Evolutionary conservation across 2,797 vertebrate genomes (phyloP), one percentile per base, ranked within the genome.

Genomic region (Sebastiscus albofasciatus): DNA sequence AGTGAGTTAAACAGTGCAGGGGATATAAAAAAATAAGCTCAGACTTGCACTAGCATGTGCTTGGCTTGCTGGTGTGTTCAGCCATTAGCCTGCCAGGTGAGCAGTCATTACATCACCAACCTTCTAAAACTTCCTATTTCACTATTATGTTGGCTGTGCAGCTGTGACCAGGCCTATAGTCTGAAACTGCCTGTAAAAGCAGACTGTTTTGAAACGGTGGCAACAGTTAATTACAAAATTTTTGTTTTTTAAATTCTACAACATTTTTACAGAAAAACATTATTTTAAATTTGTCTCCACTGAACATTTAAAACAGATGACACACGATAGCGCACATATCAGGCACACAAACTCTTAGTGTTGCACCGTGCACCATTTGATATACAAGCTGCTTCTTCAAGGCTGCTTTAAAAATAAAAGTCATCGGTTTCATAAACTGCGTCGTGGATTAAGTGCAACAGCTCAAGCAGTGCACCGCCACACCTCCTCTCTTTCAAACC

Each of bases 381-480:
- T 22, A 8, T 0, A 31, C 20, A 31, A 33, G 14, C 20, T 11
- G 24, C 49, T 54, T 20, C 22, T 58, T 20, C 22, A 29, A 29
- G 8, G 27, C 60, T 52, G 42, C 55, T 77, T 82, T 59, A 22
- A 67, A 62, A 65, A 42, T 3, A 36, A 42, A 72, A 79, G 18
- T 6, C 56, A 66, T 22, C 24, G 11, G 9, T 42, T 64, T 72
- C n/a, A 20, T 12, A 34, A 73, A 74, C 55, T 65, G 72, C 26
- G 62, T 24, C 6, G 16, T 46, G 52, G 39, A 60, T 24, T 16
- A 18, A 54, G 42, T 9, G 18, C 61, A 49, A 60, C 2, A 20
- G 58, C 7, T 65, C 56, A 61, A 39, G 60, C 27, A 39, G 60
- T n/a, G 14, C 16, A 6, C 24, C 7, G n/a, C 4, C 59, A 24